Base-by-base conservation (phyloP, 2,113 vertebrate species). In the Alaudala cheleensis region DNA sequence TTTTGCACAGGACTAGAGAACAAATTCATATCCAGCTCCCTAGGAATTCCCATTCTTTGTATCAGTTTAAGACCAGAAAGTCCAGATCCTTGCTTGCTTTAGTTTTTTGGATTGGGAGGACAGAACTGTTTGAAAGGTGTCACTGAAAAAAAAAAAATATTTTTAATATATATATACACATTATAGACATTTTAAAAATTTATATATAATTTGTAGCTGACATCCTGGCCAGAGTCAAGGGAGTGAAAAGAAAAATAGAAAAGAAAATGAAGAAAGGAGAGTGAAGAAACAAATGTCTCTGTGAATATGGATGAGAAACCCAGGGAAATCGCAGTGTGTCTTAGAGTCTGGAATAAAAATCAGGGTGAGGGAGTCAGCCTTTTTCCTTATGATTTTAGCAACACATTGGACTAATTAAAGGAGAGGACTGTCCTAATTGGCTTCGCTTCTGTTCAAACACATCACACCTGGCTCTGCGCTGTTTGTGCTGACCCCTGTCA, bases 401-500 rank as follows among this genome's bases (percentile, higher is more conserved):
- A 54, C 2, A 14, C 0, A 0, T 60, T 88, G 81, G 76, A 53
- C 57, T 82, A 72, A 62, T 6, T 14, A 65, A 91, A 49, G 10
- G 24, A 64, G 88, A 90, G 50, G 33, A 67, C 31, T 10, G 8
- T 33, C 62, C 92, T 84, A 23, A 58, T 3, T 94, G 91, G 92
- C 92, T 85, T 80, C 0, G 0, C 58, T 80, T 96, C 87, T 93
- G 51, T 72, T 37, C 71, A 81, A 89, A 64, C 15, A 20, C 65
- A 77, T 91, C 93, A 81, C 97, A 96, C 94, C 87, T 96, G 96
- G 91, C 73, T 72, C 76, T 19, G 40, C 0, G 9, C 42, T 78
- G 6, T 89, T 77, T 64, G 72, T 10, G 50, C 78, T 91, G 64
- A 90, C 69, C 66, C 70, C 88, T 92, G 69, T 33, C 34, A 67